phyloP scores from a whole-genome alignment of 2,113 vertebrate genomes.

The Thunnus maccoyii region DNA sequence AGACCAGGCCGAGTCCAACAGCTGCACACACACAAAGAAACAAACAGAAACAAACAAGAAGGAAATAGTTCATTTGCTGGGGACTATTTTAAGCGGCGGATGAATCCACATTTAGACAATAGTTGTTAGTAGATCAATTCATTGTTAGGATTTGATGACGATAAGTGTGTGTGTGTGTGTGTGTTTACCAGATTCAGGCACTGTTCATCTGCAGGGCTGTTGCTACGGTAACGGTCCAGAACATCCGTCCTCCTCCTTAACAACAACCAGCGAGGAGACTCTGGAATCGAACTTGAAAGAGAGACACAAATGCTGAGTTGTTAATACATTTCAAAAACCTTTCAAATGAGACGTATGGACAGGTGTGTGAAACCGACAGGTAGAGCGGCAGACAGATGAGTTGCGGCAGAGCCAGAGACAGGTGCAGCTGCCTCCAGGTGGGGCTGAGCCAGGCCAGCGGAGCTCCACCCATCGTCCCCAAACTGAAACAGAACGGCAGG shows the following conservation, averaged over 20 bases:
- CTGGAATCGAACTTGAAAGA: constrained; percentile 73
- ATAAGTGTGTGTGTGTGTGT: neutral
- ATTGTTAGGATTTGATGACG: neutral
- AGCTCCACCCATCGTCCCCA: constrained; percentile 80
- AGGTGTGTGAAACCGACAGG: constrained; percentile 63
- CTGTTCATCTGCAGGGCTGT: constrained; percentile 73
- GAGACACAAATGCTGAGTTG: neutral
- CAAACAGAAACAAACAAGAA: neutral
- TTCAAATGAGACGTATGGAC: neutral
- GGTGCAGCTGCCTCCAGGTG: constrained; percentile 76
- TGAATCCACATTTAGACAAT: too few species aligned
- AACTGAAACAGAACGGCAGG: constrained; percentile 82
- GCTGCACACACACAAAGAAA: constrained; percentile 60
- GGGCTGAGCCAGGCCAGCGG: constrained; percentile 73
- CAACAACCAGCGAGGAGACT: constrained; percentile 81
- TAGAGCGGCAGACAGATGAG: constrained; percentile 78
- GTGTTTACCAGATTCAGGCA: constrained; percentile 72
- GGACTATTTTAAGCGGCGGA: too few species aligned
- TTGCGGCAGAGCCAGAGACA: constrained; percentile 79
- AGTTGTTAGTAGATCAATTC: too few species aligned
- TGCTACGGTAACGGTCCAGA: constrained; percentile 71
- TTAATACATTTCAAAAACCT: neutral
- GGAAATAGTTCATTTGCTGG: neutral
- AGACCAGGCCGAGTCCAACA: constrained; percentile 66
- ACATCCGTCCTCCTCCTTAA: constrained; percentile 62